Conservation (phyloP, 2,113 vertebrate genomes). For the Cebus imitator region DNA sequence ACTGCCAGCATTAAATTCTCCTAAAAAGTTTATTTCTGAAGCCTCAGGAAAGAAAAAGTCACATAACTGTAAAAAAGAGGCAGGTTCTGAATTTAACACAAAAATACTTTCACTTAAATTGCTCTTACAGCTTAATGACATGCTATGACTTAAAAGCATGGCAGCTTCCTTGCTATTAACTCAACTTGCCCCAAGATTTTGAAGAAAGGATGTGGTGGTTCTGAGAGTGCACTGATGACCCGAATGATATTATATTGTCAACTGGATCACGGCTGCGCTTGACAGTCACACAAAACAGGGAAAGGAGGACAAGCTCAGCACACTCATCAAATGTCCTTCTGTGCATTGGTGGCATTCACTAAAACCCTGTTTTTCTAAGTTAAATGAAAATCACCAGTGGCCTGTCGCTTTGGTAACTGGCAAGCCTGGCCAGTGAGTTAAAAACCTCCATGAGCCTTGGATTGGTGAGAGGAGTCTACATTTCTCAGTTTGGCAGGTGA, state of each 20-base stretch:
- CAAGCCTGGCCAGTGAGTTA: neutral
- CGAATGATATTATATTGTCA: constrained; percentile 50
- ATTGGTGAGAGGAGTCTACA: neutral
- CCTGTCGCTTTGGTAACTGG: neutral
- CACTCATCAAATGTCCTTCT: neutral
- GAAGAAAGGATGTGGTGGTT: neutral
- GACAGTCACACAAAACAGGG: constrained; percentile 42
- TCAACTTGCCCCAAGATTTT: constrained; percentile 40
- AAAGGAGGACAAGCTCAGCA: constrained; percentile 39
- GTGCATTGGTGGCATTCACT: neutral
- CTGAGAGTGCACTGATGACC: constrained; percentile 42
- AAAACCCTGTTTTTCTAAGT: neutral
- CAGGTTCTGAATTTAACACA: constrained; percentile 65
- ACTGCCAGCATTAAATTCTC: constrained; percentile 43
- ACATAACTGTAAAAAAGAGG: constrained; percentile 58
- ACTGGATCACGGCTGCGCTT: neutral
- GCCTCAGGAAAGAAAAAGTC: constrained; percentile 71
- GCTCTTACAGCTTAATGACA: constrained; percentile 63
- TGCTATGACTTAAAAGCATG: constrained; percentile 52
- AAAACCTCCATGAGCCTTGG: neutral
- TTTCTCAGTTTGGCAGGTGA: neutral
- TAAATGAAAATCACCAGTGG: neutral
- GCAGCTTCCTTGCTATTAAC: constrained; percentile 43
- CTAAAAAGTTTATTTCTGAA: constrained; percentile 70
- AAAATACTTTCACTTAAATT: constrained; percentile 61